A percentile compares a stretch with the other conserved stretches of the same genome.
These are phyloP conservation scores for Ptiloglossa arizonensis DNA, from an alignment of 1,140 invertebrate genomes.

Conservation along the genomic window DNA sequence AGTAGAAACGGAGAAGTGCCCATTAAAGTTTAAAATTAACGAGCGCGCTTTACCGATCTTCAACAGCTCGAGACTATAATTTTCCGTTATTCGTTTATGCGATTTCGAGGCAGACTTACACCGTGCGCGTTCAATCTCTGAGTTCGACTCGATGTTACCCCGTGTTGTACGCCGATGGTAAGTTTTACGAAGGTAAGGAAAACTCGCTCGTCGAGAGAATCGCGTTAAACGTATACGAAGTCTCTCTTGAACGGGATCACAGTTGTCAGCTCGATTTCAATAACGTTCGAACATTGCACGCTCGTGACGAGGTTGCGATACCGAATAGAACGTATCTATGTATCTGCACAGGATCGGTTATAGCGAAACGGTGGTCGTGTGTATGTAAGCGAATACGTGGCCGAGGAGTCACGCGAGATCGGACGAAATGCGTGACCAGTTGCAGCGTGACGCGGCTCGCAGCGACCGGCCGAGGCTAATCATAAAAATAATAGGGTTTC, in stretches of 20 bases:
- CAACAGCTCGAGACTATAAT: constrained; percentile 23
- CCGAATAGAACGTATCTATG: too few relatives aligned
- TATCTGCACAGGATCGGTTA: too few relatives aligned
- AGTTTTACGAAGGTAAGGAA: not conserved
- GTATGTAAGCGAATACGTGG: too few relatives aligned
- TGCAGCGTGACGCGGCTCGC: constrained; percentile 51
- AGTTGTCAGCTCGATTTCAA: too few relatives aligned
- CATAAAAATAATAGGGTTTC: constrained; percentile 77
- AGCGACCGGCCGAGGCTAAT: constrained; percentile 65
- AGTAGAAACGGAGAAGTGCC: constrained; percentile 51
- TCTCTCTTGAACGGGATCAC: too few relatives aligned
- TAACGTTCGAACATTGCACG: too few relatives aligned
- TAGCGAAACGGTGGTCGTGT: not conserved
- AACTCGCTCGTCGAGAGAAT: too few relatives aligned
- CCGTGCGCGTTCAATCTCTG: not conserved
- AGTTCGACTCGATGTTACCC: not conserved
- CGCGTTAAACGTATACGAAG: too few relatives aligned
- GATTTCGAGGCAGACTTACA: not conserved
- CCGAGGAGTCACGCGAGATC: constrained; percentile 56
- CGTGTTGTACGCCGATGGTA: too few relatives aligned
- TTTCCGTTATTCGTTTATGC: not conserved
- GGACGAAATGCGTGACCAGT: constrained; percentile 67
- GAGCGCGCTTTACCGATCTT: constrained; percentile 48
- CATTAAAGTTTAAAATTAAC: constrained; percentile 61
- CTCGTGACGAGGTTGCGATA: too few relatives aligned